These are phyloP conservation scores for Ichneumoninae sp. DNA, from an alignment of 2,888 invertebrate genomes.

Conservation along the genomic window DNA sequence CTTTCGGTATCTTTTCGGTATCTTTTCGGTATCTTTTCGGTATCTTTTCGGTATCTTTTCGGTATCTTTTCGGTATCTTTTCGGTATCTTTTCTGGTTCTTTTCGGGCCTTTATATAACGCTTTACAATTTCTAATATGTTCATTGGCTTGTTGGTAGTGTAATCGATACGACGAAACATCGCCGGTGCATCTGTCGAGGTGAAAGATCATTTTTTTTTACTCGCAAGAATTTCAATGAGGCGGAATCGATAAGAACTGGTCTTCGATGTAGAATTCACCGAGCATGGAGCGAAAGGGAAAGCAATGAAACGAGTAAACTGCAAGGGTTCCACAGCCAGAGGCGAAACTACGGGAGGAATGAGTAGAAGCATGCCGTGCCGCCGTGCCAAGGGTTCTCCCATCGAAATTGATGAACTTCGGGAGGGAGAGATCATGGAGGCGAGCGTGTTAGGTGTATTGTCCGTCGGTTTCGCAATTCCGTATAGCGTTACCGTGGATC, in stretches of 20 bases:
- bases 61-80: too few species aligned
- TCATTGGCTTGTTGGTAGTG: too few species aligned
- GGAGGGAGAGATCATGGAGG: constrained; percentile 50
- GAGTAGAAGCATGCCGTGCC: constrained; percentile 6
- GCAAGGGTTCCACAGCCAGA: neutral
- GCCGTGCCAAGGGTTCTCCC: constrained; percentile 10
- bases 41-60: too few species aligned
- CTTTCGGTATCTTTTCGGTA: too few species aligned
- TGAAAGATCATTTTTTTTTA: neutral
- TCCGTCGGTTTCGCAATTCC: constrained; percentile 37
- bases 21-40: too few species aligned
- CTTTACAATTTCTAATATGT: too few species aligned
- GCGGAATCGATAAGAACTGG: neutral
- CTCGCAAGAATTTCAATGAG: neutral
- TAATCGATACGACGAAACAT: too few species aligned
- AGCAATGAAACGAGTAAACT: constrained; percentile 3
- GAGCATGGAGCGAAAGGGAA: neutral
- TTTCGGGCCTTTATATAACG: too few species aligned
- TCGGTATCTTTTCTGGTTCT: too few species aligned
- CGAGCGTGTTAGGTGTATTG: constrained; percentile 48
- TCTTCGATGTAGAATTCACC: neutral
- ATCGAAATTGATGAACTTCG: constrained; percentile 48
- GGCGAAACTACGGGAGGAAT: constrained; percentile 6
- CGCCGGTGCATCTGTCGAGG: too few species aligned
- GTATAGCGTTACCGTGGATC: constrained; percentile 45